A percentile compares a stretch with the other conserved stretches of the same genome.
Conservation (phyloP, 1,140 invertebrate genomes). For the Gryllus bimaculatus region DNA sequence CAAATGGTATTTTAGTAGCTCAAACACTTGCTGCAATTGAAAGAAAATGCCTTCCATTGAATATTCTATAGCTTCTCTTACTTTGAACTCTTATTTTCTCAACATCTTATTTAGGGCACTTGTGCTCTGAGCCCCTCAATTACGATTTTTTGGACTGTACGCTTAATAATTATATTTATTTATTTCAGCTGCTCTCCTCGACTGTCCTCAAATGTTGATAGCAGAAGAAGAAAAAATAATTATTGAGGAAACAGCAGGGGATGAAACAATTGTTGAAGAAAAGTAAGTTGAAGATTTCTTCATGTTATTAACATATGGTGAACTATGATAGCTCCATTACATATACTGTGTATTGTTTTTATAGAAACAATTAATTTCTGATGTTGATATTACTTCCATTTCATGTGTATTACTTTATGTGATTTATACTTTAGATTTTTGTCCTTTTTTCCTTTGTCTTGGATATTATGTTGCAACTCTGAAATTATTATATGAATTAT, state of each 20-base stretch:
- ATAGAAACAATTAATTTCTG: background rate
- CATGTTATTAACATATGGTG: constrained; percentile 14
- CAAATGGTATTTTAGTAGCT: too few species aligned
- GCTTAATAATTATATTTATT: constrained; percentile 16
- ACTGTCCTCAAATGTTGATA: constrained; percentile 42
- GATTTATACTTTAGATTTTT: background rate
- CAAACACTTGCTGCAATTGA: too few species aligned
- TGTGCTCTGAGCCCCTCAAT: too few species aligned
- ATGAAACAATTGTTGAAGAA: constrained; percentile 40
- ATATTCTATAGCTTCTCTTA: too few species aligned
- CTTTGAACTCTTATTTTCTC: too few species aligned
- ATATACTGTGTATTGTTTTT: background rate
- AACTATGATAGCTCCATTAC: too few species aligned
- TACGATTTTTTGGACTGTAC: too few species aligned
- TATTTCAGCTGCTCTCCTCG: constrained; percentile 26
- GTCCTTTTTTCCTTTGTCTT: background rate
- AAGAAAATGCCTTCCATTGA: too few species aligned
- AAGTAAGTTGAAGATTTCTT: constrained; percentile 37
- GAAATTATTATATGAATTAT: background rate
- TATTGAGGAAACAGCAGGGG: constrained; percentile 39
- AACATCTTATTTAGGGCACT: too few species aligned
- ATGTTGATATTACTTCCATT: background rate
- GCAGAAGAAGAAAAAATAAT: constrained; percentile 52
- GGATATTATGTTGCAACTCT: background rate
- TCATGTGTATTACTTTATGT: background rate